Evolutionary conservation across 1,140 invertebrate genomes (phyloP).

Genomic region (Solenopsis fugax): DNA sequence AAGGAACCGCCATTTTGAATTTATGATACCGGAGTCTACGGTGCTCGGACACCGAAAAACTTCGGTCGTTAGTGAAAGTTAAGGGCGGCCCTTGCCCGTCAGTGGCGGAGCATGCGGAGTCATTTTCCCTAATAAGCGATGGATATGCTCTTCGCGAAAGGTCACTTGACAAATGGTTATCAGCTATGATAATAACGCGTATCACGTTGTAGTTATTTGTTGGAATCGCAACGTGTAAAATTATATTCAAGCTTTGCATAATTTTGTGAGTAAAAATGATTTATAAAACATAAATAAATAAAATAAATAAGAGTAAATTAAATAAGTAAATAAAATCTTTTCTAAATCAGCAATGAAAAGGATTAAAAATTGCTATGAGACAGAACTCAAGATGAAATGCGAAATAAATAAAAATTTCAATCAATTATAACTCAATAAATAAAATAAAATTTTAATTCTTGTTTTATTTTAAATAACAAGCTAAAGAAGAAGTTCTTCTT

Average conservation of each 20-base stretch:
- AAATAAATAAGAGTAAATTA: no score
- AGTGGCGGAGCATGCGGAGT: slow-evolving; percentile 70
- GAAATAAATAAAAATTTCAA: not conserved
- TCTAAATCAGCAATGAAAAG: not conserved
- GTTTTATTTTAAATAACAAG: not conserved
- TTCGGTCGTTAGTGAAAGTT: slow-evolving; percentile 86
- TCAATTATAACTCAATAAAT: not conserved
- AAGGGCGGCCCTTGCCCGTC: slow-evolving; percentile 70
- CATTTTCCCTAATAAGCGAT: slow-evolving; percentile 73
- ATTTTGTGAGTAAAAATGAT: not conserved
- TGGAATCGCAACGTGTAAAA: not conserved
- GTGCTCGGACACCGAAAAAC: slow-evolving; percentile 86
- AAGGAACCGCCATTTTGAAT: slow-evolving; percentile 86
- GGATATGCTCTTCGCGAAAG: slow-evolving; percentile 62
- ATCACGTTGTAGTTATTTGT: not conserved
- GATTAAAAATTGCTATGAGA: not conserved
- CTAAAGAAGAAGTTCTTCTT: not conserved
- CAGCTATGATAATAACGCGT: slow-evolving; percentile 2
- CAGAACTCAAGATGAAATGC: not conserved
- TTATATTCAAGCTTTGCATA: not conserved
- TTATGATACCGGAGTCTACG: slow-evolving; percentile 84
- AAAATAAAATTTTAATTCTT: not conserved
- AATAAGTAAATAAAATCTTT: slow-evolving; percentile 2
- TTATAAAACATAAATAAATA: not conserved
- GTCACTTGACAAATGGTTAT: slow-evolving; percentile 54